A percentile compares a stretch with the other conserved stretches of the same genome.
phyloP scores from a whole-genome alignment of 2,113 vertebrate species.

The Salvelinus namaycush region DNA sequence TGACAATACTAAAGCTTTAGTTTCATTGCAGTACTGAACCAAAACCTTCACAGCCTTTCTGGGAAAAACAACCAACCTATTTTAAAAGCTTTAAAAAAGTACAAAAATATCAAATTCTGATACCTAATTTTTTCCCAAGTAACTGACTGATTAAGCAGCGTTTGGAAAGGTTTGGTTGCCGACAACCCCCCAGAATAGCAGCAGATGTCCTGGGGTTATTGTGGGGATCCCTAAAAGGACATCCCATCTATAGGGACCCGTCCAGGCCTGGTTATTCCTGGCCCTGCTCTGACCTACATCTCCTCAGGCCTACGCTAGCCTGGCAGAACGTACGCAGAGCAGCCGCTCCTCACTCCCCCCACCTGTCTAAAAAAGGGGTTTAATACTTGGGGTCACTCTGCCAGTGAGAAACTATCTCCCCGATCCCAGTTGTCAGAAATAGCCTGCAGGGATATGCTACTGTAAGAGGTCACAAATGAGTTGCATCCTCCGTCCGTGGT shows the following conservation, averaged over 20 bases:
- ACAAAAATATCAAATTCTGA: too few species aligned
- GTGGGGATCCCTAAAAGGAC: slow-evolving; percentile 84
- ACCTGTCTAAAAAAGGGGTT: slow-evolving; percentile 52
- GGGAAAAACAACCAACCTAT: too few species aligned
- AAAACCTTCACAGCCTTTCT: too few species aligned
- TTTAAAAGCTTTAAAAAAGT: too few species aligned
- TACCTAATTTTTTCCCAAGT: too few species aligned
- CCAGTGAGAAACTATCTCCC: slow-evolving; percentile 20
- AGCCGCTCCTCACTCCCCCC: background rate
- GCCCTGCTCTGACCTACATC: slow-evolving; percentile 63
- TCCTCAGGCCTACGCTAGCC: background rate
- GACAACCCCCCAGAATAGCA: slow-evolving; percentile 54
- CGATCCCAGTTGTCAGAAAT: background rate
- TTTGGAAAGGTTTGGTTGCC: too few species aligned
- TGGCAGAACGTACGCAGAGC: too few species aligned
- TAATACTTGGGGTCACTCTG: slow-evolving; percentile 10
- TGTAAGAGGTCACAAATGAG: slow-evolving; percentile 39
- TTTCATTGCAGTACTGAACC: too few species aligned
- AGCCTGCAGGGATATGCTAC: slow-evolving; percentile 16
- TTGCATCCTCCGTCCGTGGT: slow-evolving; percentile 15
- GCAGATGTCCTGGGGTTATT: slow-evolving; percentile 19
- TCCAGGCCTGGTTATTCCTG: slow-evolving; percentile 58
- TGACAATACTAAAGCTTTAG: too few species aligned
- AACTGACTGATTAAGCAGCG: too few species aligned
- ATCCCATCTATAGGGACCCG: slow-evolving; percentile 58